phyloP scores from a whole-genome alignment of 1,140 invertebrate species.

The Philotrypesis tridentata region DNA sequence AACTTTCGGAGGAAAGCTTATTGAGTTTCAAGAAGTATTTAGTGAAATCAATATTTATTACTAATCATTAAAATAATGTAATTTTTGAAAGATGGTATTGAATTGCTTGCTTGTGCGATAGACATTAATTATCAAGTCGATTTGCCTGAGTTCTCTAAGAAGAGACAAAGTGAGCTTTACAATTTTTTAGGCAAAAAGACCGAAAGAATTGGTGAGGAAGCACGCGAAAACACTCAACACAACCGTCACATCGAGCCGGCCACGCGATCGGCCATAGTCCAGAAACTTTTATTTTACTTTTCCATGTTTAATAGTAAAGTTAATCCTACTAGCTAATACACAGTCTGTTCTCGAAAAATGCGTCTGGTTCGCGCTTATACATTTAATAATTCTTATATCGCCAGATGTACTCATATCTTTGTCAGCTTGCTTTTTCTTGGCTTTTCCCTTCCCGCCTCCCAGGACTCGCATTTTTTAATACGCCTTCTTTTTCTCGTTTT shows the following conservation, averaged over 20 bases:
- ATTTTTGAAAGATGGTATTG: neutral
- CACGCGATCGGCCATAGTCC: constrained; percentile 67
- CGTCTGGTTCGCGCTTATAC: constrained; percentile 58
- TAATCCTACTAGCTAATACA: constrained; percentile 70
- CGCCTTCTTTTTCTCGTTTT: constrained; percentile 19
- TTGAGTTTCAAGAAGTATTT: too few species aligned
- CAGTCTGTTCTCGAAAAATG: constrained; percentile 65
- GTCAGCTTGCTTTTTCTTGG: constrained; percentile 35
- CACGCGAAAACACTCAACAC: constrained; percentile 67
- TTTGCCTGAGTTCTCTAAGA: constrained; percentile 17
- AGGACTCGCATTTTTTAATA: constrained; percentile 24
- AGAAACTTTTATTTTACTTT: constrained; percentile 55
- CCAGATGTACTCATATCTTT: constrained; percentile 29
- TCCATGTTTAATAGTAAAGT: constrained; percentile 43
- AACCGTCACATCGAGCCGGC: constrained; percentile 72
- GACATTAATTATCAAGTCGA: constrained; percentile 12
- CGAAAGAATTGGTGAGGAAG: constrained; percentile 64
- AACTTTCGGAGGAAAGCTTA: too few species aligned
- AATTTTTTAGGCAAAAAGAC: constrained; percentile 51
- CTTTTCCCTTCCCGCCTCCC: constrained; percentile 48
- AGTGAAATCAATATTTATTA: neutral
- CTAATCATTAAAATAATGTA: neutral
- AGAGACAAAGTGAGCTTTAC: constrained; percentile 14
- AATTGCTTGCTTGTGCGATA: neutral
- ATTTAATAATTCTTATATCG: constrained; percentile 51